A percentile compares a stretch with the other conserved stretches of the same genome.
Conservation (phyloP, 2,888 invertebrate genomes). For the Noctua pronuba region DNA sequence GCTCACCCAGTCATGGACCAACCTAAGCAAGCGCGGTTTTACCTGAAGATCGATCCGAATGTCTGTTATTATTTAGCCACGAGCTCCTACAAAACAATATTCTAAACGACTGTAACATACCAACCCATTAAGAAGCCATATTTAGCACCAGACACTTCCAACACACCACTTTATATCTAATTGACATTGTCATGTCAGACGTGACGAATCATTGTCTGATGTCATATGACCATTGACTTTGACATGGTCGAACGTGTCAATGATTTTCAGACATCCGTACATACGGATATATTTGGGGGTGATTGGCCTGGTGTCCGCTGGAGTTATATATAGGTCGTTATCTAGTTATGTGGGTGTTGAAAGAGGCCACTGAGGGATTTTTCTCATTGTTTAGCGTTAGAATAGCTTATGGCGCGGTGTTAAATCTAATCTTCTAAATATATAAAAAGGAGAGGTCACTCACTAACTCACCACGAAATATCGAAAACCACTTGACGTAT, state of each 20-base stretch:
- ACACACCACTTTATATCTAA: slow-evolving; percentile 31
- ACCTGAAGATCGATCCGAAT: background rate
- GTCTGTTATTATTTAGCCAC: background rate
- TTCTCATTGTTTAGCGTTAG: background rate
- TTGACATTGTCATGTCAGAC: slow-evolving; percentile 47
- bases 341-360: slow-evolving; percentile 13
- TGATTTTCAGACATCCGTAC: slow-evolving; percentile 33
- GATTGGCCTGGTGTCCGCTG: slow-evolving; percentile 35
- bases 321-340: slow-evolving; percentile 11
- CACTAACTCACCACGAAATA: too few relatives aligned
- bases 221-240: slow-evolving; percentile 57
- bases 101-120: background rate
- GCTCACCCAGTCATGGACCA: background rate
- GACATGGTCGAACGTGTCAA: slow-evolving; percentile 48
- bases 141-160: slow-evolving; percentile 11
- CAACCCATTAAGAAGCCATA: background rate
- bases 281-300: slow-evolving; percentile 12
- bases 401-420: too few relatives aligned
- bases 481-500: too few relatives aligned
- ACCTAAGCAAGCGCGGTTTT: background rate
- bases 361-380: slow-evolving; percentile 13
- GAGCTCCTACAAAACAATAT: background rate
- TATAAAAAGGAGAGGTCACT: too few relatives aligned
- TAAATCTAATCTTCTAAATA: too few relatives aligned
- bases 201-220: slow-evolving; percentile 42